Base-by-base conservation (phyloP, 2,113 vertebrate genomes). In the Puma concolor region DNA sequence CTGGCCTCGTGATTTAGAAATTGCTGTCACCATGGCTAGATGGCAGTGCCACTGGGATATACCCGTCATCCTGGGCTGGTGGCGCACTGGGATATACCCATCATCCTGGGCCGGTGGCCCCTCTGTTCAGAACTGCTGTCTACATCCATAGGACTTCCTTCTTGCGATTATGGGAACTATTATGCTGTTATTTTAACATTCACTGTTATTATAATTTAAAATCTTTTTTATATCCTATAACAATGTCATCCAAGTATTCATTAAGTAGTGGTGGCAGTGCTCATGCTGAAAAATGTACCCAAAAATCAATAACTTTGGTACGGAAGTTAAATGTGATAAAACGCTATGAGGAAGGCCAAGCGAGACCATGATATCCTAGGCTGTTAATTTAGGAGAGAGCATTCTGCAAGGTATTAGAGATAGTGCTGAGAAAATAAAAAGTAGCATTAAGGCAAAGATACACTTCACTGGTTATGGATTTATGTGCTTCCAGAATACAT, bases 201-300 rank as follows among this genome's bases (percentile, higher is more conserved):
- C 92, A 0, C 64, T 91, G 95, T 97, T 97, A 97, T 97, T 98
- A 97, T 97, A 94, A 98, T 98, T 98, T 98, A 97, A 98, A 97
- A 98, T 97, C 95, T 95, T 97, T 97, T 97, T 98, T 98, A 97
- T 97, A 94, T 91, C 97, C 97, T 97, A 95, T 97, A 98, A 98
- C 97, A 97, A 88, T 97, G 97, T 98, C 97, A 97, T 98, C 97
- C 97, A 97, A 98, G 95, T 98, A 86, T 97, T 98, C 97, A 97
- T 97, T 98, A 98, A 98, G 97, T 97, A 92, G 95, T 0, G 9
- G 81, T 93, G 85, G 93, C 76, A 76, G 85, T 71, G 95, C 91
- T 95, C 69, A 0, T 83, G 44, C 94, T 98, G 98, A 97, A 94
- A 98, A 98, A 98, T 97, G 97, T 95, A 93, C 95, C 97, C 94